Evolutionary conservation across 92 coral and sea anemone genomes (phyloP), one percentile per base, ranked within the genome.

Genomic region (Umimayanthus chanpuru): DNA sequence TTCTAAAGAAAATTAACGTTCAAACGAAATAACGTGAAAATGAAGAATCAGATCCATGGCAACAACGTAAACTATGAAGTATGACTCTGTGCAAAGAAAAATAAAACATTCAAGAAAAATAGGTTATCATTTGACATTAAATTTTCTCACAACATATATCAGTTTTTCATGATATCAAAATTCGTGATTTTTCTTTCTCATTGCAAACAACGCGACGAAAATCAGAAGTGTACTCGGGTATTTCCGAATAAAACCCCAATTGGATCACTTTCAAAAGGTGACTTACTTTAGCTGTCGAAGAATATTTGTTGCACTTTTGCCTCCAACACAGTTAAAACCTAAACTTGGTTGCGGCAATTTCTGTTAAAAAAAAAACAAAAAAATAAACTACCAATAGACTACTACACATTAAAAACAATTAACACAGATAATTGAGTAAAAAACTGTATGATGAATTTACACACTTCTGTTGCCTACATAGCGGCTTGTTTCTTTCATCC

Each of bases 311-410:
- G 99, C 93, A 81, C 98, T 95, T 88, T 94, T 95, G 14, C 99
- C 99, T 50, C 99, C 99, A 23, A 97, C 97, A 81, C 99, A 97
- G 61, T 97, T 95, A 21, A 97, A 88, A 30, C 97, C 98, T 44
- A 97, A 92, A 55, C 85, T 94, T 32, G 97, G 98, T 58, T 73
- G 92, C 32, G 86, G 90, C 9, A 93, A 82, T 44, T 94, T 90
- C 97, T 94, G 83, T 36, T n/a, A n/a, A n/a, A 29, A 81, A 64
- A n/a, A 18, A 68, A 55, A 65, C 36, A 32, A 32, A 32, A 32
- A 0, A 32, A 32, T 32, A 32, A 32, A 32, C 36, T 32, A 32
- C 1, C 36, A 41, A 25, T 81, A 9, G 26, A 58, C 73, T 0
- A 39, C 12, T 5, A 44, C 9, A 9, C 6, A 32, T 32, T 32